Percentiles rank a stretch among this genome's conserved stretches.
Evolutionary conservation across 2,888 invertebrate species (phyloP).

Genomic region (Drosophila colorata): DNA sequence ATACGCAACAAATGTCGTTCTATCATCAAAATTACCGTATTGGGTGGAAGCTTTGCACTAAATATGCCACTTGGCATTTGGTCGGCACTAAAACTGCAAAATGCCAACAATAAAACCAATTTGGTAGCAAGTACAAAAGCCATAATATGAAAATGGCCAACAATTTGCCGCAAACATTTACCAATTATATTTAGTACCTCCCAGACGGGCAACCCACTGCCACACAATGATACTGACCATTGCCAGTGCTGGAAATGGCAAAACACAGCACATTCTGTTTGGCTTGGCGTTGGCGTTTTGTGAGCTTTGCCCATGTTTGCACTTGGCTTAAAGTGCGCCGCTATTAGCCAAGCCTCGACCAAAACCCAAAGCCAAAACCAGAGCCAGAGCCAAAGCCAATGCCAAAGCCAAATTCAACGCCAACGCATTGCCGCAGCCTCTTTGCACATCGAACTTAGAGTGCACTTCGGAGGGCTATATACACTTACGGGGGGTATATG

Average conservation of each 20-base stretch:
- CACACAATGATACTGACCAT: slow-evolving; percentile 6
- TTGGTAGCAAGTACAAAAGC: slow-evolving; percentile 62
- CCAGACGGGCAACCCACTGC: background rate
- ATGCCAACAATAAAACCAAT: slow-evolving; percentile 64
- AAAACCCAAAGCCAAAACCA: slow-evolving; percentile 9
- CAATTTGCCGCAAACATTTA: slow-evolving; percentile 70
- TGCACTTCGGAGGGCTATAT: slow-evolving; percentile 4
- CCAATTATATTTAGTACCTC: slow-evolving; percentile 67
- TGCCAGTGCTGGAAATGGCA: slow-evolving; percentile 35
- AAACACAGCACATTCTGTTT: slow-evolving; percentile 56
- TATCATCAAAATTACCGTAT: slow-evolving; percentile 6
- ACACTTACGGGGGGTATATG: background rate
- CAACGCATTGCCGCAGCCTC: slow-evolving; percentile 18
- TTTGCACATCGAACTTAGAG: slow-evolving; percentile 27
- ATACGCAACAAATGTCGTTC: slow-evolving; percentile 4
- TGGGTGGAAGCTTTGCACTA: background rate
- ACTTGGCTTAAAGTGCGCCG: slow-evolving; percentile 48
- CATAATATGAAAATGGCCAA: slow-evolving; percentile 64
- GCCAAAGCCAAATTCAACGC: slow-evolving; percentile 25
- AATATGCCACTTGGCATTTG: slow-evolving; percentile 18
- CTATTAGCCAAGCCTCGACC: slow-evolving; percentile 28
- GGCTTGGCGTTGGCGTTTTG: slow-evolving; percentile 48
- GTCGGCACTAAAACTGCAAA: slow-evolving; percentile 28
- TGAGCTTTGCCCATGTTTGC: slow-evolving; percentile 52
- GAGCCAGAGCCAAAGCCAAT: slow-evolving; percentile 21